A percentile compares a stretch with the other conserved stretches of the same genome.
phyloP scores from a whole-genome alignment of 2,888 invertebrate species.

The Archips crataeganus region DNA sequence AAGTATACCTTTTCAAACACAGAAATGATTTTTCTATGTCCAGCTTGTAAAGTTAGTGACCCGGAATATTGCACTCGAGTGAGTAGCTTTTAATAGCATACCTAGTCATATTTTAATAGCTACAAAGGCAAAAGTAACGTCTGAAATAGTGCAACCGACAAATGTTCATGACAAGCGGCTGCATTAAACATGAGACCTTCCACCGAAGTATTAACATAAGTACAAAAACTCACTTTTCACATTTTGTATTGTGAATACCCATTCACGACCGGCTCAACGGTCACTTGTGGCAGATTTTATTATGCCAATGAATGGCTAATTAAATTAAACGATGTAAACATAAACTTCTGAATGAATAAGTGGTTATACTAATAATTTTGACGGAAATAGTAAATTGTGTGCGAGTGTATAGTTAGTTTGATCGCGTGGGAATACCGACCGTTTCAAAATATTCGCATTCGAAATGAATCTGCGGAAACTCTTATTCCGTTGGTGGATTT shows the following conservation, averaged over 20 bases:
- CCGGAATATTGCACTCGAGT: too few species aligned
- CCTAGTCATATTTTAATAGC: slow-evolving; percentile 6
- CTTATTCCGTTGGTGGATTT: slow-evolving; percentile 24
- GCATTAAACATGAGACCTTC: slow-evolving; percentile 82
- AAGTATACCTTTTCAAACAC: too few species aligned
- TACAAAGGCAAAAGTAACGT: slow-evolving; percentile 42
- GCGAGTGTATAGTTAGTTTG: slow-evolving; percentile 13
- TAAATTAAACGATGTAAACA: slow-evolving; percentile 9
- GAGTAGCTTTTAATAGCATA: background rate
- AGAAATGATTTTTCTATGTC: too few species aligned
- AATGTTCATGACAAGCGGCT: slow-evolving; percentile 81
- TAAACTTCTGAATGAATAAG: slow-evolving; percentile 13
- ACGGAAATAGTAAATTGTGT: slow-evolving; percentile 13
- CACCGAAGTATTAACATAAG: slow-evolving; percentile 74
- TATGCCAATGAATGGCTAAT: slow-evolving; percentile 15
- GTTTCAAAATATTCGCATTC: slow-evolving; percentile 22
- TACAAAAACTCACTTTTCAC: slow-evolving; percentile 56
- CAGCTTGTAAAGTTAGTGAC: too few species aligned
- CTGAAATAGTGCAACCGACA: slow-evolving; percentile 80
- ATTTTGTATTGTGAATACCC: slow-evolving; percentile 48
- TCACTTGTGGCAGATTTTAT: slow-evolving; percentile 27
- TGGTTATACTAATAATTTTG: background rate
- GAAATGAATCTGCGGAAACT: slow-evolving; percentile 23
- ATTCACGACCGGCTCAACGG: slow-evolving; percentile 20
- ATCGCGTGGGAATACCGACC: slow-evolving; percentile 33